phyloP scores from a whole-genome alignment of 1,140 invertebrate species.

The Apis dorsata region DNA sequence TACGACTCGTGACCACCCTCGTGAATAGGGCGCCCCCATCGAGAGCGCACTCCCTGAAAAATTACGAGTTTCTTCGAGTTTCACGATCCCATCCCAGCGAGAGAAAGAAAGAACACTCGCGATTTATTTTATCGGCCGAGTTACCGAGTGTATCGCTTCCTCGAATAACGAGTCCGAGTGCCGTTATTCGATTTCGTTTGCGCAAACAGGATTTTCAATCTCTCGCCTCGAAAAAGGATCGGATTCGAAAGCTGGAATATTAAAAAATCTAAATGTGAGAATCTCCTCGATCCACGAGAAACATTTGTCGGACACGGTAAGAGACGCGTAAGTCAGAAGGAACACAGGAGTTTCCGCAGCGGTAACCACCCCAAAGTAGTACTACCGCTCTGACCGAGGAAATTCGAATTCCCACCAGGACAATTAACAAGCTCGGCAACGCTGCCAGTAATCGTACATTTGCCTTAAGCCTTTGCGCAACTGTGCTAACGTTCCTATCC shows the following conservation, averaged over 20 bases:
- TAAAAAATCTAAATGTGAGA: background rate
- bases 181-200: background rate
- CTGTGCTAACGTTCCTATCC: constrained; percentile 16
- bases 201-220: no score
- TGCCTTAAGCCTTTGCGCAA: constrained; percentile 37
- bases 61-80: constrained; percentile 54
- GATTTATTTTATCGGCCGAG: constrained; percentile 54
- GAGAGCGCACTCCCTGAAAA: constrained; percentile 46
- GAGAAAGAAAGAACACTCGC: constrained; percentile 49
- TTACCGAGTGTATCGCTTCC: constrained; percentile 43
- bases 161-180: background rate
- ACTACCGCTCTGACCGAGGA: constrained; percentile 28
- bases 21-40: constrained; percentile 52
- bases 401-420: constrained; percentile 52
- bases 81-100: constrained; percentile 42
- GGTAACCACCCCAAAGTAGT: background rate
- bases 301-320: background rate
- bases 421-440: constrained; percentile 45
- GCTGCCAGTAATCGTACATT: constrained; percentile 49
- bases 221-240: background rate
- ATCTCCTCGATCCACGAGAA: background rate
- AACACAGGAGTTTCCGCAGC: constrained; percentile 5
- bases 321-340: background rate
- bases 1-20: constrained; percentile 51
- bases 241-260: background rate